These are phyloP conservation scores for Ceratosolen fusciceps DNA, from an alignment of 1,140 invertebrate species.

Conservation along the genomic window DNA sequence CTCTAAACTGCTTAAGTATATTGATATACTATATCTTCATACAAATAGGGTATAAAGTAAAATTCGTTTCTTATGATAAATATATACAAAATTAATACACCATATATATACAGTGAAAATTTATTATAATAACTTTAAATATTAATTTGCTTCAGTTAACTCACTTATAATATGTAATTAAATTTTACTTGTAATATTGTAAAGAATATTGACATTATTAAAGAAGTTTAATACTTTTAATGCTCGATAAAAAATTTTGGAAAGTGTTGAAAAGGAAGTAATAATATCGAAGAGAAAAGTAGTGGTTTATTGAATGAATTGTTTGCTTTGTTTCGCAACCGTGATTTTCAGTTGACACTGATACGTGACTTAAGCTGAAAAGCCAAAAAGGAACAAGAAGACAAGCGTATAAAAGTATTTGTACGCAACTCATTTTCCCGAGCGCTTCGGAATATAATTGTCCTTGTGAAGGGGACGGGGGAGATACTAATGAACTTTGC, in stretches of 20 bases:
- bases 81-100: too few relatives aligned
- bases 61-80: too few relatives aligned
- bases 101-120: too few relatives aligned
- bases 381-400: not conserved
- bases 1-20: too few relatives aligned
- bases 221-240: not conserved
- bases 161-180: not conserved
- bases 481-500: not conserved
- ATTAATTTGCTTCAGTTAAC: too few relatives aligned
- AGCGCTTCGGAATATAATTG: not conserved
- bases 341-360: not conserved
- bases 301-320: not conserved
- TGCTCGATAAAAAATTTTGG: too few relatives aligned
- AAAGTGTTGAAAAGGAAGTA: not conserved
- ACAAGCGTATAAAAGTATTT: not conserved
- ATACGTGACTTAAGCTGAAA: not conserved
- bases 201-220: too few relatives aligned
- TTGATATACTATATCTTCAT: too few relatives aligned
- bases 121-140: too few relatives aligned
- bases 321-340: not conserved
- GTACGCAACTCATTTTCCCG: not conserved
- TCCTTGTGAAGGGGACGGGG: not conserved
- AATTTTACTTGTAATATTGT: not conserved
- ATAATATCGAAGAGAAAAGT: not conserved
- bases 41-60: too few relatives aligned